Evolutionary conservation across 1,140 invertebrate genomes (phyloP).

Genomic region (Drosophila mojavensis): DNA sequence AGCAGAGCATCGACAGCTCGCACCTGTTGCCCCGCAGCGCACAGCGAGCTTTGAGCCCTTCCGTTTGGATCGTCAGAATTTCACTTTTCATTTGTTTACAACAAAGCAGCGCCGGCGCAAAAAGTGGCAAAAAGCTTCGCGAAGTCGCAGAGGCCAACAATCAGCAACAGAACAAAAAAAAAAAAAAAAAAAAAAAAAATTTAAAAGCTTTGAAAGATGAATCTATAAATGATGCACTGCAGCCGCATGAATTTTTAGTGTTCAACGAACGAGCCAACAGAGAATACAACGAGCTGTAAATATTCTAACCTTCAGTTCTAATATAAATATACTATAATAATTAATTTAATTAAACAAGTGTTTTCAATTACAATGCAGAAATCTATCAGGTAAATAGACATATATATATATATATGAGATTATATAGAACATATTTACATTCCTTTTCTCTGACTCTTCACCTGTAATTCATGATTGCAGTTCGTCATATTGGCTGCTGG

Average conservation of each 20-base stretch:
- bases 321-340: not conserved
- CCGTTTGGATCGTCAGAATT: conserved; percentile 53
- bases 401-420: not conserved
- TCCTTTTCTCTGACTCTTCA: not conserved
- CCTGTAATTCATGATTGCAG: conserved; percentile 19
- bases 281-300: conserved; percentile 3
- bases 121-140: conserved; percentile 48
- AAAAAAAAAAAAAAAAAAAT: not conserved
- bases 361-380: conserved; percentile 11
- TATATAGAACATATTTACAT: not conserved
- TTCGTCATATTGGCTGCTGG: conserved; percentile 37
- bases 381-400: conserved; percentile 24
- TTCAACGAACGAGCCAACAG: conserved; percentile 30
- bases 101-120: conserved; percentile 45
- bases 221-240: conserved; percentile 63
- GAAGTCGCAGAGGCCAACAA: not conserved
- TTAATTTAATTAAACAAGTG: not conserved
- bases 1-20: conserved; percentile 37
- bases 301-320: no score
- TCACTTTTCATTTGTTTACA: conserved; percentile 59
- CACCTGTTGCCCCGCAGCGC: not conserved
- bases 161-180: conserved; percentile 2
- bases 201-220: conserved; percentile 35
- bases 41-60: conserved; percentile 9
- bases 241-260: conserved; percentile 54